Base-by-base conservation (phyloP, 2,888 invertebrate genomes). In the Eueremaeus valkanovi region DNA sequence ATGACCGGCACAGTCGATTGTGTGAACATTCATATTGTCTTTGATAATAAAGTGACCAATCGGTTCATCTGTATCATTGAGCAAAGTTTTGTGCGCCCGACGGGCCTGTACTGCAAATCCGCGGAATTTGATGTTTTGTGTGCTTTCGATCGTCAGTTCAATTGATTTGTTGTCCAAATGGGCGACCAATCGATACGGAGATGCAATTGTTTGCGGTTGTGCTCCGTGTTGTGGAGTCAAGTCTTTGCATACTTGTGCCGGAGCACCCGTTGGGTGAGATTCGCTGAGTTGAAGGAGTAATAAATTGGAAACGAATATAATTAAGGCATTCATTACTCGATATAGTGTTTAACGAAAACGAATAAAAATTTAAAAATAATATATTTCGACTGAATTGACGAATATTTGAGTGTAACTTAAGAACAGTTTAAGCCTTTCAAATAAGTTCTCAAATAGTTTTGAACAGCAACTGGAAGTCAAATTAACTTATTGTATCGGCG, bases 191-290 rank as follows among this genome's bases (percentile, higher is more conserved):
- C 21, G 16, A 66, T 63, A 74, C 18, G 74, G 74, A 24, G 75
- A 73, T 2, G 49, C 16, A 11, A n/a, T n/a, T 16, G 74, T 73
- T 51, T 76, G 76, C 21, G 76, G 51, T 36, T 45, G 29, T 13
- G 42, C 27, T 24, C 75, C 55, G 61, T 76, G 76, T n/a, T 55
- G 29, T 13, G 76, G 76, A 2, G 51, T 72, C 51, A 76, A 31
- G 5, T 40, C 68, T n/a, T 42, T 24, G 21, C 76, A 76, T 0
- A 72, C 45, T 16, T 31, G 33, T 29, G 61, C 61, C 18, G 76
- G 76, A 29, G 76, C 76, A 61, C 76, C 76, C 11, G 13, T 76
- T 27, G 63, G 75, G 36, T 70, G 3, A 6, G 29, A 49, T 16
- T 49, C 49, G 18, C 3, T n/a, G 16, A 49, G 18, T 49, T n/a